phyloP scores from a whole-genome alignment of 2,113 vertebrate species.

The Grantiella picta region DNA sequence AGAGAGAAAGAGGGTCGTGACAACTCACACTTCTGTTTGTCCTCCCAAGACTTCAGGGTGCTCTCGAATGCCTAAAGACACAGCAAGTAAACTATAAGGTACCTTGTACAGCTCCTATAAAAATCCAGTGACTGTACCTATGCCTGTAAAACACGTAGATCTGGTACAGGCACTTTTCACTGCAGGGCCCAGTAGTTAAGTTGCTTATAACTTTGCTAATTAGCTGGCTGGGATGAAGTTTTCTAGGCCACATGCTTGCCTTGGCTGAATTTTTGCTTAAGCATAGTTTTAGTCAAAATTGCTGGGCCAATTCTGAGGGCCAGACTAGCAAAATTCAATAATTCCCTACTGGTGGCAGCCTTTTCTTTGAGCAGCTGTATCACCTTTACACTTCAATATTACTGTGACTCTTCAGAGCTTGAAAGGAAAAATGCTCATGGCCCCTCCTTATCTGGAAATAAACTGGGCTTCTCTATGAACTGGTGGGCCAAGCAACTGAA shows the following conservation, averaged over 20 bases:
- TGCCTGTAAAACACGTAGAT: neutral
- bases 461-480: neutral
- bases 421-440: neutral
- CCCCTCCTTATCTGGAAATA: neutral
- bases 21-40: slow-evolving; percentile 95
- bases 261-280: neutral
- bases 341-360: neutral
- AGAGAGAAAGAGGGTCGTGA: slow-evolving; percentile 78
- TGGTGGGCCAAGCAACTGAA: neutral
- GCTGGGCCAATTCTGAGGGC: neutral
- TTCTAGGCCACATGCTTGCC: neutral
- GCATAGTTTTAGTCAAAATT: neutral
- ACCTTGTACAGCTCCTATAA: neutral
- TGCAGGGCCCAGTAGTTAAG: neutral
- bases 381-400: neutral
- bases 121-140: neutral
- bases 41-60: slow-evolving; percentile 97
- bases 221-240: neutral
- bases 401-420: neutral
- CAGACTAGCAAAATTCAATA: neutral
- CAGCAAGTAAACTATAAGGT: neutral
- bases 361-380: neutral
- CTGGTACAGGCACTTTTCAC: neutral
- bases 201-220: neutral
- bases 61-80: slow-evolving; percentile 88